Percentiles rank a stretch among this genome's conserved stretches.
These are phyloP conservation scores for Heliconius congener DNA, from an alignment of 1,140 invertebrate genomes.

Conservation along the genomic window DNA sequence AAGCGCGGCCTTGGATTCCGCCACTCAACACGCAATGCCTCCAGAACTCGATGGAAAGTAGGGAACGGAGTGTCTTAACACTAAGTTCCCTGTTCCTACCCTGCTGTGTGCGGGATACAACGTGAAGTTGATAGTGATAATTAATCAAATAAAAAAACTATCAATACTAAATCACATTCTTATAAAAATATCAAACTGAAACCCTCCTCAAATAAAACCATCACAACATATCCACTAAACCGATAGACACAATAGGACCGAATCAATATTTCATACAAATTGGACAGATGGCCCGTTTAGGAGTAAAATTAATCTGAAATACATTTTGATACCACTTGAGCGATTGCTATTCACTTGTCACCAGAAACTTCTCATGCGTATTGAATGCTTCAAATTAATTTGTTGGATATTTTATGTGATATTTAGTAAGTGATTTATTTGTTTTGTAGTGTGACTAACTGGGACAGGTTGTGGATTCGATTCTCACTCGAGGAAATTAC, in stretches of 20 bases:
- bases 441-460: not conserved
- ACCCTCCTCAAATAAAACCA: not conserved
- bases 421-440: not conserved
- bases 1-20: too few relatives aligned
- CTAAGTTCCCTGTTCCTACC: too few relatives aligned
- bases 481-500: too few relatives aligned
- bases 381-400: not conserved
- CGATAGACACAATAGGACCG: conserved; percentile 1
- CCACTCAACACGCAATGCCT: too few relatives aligned
- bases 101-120: too few relatives aligned
- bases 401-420: not conserved
- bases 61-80: too few relatives aligned
- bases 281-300: conserved; percentile 63
- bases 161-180: too few relatives aligned
- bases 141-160: too few relatives aligned
- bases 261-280: conserved; percentile 21
- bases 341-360: conserved; percentile 64
- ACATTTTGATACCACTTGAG: conserved; percentile 60
- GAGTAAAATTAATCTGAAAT: conserved; percentile 69
- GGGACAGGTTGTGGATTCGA: too few relatives aligned
- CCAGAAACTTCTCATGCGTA: conserved; percentile 58
- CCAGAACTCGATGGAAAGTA: too few relatives aligned
- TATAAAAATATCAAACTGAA: not conserved
- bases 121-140: too few relatives aligned
- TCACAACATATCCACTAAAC: not conserved